Base-by-base conservation (phyloP, 2,113 vertebrate genomes). In the Cebus imitator region DNA sequence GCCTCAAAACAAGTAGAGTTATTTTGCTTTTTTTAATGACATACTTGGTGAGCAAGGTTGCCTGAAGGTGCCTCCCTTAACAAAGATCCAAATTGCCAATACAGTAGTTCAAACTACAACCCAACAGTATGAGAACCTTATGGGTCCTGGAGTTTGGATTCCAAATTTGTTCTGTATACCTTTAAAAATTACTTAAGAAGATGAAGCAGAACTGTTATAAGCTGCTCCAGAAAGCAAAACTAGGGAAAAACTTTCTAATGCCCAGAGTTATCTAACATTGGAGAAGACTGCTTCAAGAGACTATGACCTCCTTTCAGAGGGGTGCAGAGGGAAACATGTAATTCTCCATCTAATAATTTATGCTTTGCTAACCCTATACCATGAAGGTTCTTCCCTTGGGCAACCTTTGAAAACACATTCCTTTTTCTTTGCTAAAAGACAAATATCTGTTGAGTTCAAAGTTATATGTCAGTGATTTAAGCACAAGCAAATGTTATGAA, bases 1-100 rank as follows among this genome's bases (percentile, higher is more conserved):
- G 94, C 99, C 99, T 94, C 96, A 79, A 79, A 98, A 99, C 97
- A 99, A 99, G 99, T 99, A 97, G 12, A 57, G 86, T 91, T 68
- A 52, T 55, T 94, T 95, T 90, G 21, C 43, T 58, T 92, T 96
- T 93, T 96, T 78, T 78, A 61, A 20, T 48, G 64, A 21, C 52
- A 50, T 55, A 37, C 11, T 73, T 79, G 35, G 8, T 86, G 86
- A 61, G 70, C 43, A 76, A 50, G 43, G 18, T 52, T 70, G 23
- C 68, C 57, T 11, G 57, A 70, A 52, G 45, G 12, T 12, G 8
- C 21, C 40, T 87, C 37, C 72, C 50, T 91, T 79, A 76, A 50
- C 66, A 72, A 92, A 88, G 43, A 72, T 85, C 66, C n/a, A 10
- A 35, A 37, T 57, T 45, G n/a, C 18, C 75, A 58, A 52, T 5